Evolutionary conservation across 2,113 vertebrate genomes (phyloP).

Genomic region (Perca schrenkii): DNA sequence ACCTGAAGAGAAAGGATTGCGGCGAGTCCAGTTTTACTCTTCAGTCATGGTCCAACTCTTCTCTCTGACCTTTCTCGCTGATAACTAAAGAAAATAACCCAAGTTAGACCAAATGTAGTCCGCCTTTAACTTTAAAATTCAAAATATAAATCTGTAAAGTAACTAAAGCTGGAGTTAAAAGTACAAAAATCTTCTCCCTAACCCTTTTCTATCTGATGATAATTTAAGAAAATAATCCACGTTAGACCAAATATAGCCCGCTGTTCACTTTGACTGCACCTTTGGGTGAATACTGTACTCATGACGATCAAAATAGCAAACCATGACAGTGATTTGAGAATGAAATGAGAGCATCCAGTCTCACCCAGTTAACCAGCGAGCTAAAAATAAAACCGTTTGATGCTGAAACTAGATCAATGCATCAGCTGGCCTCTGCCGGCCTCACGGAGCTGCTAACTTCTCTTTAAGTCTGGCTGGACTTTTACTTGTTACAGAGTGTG

Average conservation of each 20-base stretch:
- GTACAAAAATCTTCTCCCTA: not conserved
- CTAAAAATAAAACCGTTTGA: conserved; percentile 73
- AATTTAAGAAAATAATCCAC: too few relatives aligned
- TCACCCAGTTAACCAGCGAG: conserved; percentile 62
- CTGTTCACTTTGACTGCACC: not conserved
- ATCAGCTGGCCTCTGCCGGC: conserved; percentile 61
- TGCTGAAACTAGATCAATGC: conserved; percentile 71
- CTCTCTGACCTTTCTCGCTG: not conserved
- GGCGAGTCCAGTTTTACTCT: not conserved
- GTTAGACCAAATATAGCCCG: not conserved
- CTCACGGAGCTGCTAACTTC: conserved; percentile 49
- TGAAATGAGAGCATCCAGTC: conserved; percentile 55
- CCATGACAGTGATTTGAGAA: conserved; percentile 43
- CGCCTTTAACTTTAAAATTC: too few relatives aligned
- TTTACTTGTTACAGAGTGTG: not conserved
- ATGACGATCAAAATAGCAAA: conserved; percentile 25
- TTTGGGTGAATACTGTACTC: not conserved
- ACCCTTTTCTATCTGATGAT: not conserved
- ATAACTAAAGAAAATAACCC: too few relatives aligned
- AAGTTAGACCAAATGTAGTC: not conserved
- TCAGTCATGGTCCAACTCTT: not conserved
- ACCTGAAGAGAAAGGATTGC: conserved; percentile 48
- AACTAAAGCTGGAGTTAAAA: too few relatives aligned
- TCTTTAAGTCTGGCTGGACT: conserved; percentile 22
- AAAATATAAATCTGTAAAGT: too few relatives aligned